Evolutionary conservation across 1,140 invertebrate genomes (phyloP).

Genomic region (Agrilus planipennis): DNA sequence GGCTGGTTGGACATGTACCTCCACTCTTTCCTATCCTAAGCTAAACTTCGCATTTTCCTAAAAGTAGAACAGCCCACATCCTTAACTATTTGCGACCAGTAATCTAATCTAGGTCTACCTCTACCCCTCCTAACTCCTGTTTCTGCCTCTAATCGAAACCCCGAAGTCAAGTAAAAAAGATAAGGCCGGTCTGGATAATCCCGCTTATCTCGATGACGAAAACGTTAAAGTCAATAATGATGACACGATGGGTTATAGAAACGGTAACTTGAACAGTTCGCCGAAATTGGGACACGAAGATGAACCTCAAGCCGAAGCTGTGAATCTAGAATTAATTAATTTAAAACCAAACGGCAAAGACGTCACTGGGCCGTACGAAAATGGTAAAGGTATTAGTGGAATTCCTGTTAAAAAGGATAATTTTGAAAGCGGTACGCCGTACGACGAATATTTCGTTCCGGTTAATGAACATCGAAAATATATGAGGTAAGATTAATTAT

Average conservation of each 20-base stretch:
- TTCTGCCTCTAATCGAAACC: no score
- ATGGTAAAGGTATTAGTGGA: constrained; percentile 29
- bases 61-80: no score
- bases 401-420: constrained; percentile 52
- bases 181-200: constrained; percentile 17
- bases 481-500: constrained; percentile 57
- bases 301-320: constrained; percentile 45
- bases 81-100: no score
- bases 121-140: no score
- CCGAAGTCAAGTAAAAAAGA: constrained; percentile 14
- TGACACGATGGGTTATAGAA: constrained; percentile 25
- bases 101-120: no score
- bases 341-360: constrained; percentile 51
- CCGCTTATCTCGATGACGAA: constrained; percentile 15
- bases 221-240: constrained; percentile 21
- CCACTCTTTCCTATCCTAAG: no score
- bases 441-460: constrained; percentile 73
- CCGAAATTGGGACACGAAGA: constrained; percentile 13
- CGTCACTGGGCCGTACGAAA: constrained; percentile 28
- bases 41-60: no score
- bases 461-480: constrained; percentile 74
- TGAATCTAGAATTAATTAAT: constrained; percentile 68
- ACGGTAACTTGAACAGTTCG: constrained; percentile 24
- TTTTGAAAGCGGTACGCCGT: constrained; percentile 58
- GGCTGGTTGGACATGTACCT: no score